phyloP scores from a whole-genome alignment of 2,888 invertebrate species.

The Leucophenga maculata region DNA sequence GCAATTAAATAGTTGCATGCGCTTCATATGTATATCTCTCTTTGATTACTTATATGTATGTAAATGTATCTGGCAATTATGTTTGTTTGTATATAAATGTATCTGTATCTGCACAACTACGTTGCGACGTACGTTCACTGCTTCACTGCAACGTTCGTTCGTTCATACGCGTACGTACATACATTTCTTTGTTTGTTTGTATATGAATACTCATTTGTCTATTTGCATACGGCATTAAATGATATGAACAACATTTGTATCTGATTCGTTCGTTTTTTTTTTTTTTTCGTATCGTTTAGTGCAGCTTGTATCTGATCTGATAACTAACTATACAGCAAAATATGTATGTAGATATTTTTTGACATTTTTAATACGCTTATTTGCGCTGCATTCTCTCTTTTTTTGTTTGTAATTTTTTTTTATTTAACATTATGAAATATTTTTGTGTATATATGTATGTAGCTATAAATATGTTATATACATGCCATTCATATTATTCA shows the following conservation, averaged over 20 bases:
- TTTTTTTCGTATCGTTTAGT: background rate
- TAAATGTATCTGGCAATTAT: constrained; percentile 17
- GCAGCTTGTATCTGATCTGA: background rate
- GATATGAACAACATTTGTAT: constrained; percentile 23
- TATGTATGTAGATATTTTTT: background rate
- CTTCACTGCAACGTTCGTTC: background rate
- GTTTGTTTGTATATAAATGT: constrained; percentile 14
- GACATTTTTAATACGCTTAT: background rate
- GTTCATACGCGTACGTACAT: background rate
- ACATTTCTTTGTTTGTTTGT: background rate
- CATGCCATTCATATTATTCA: too few relatives aligned
- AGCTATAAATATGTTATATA: too few relatives aligned
- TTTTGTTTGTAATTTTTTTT: background rate
- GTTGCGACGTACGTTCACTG: background rate
- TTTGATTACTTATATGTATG: constrained; percentile 35
- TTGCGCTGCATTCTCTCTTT: background rate
- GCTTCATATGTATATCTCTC: constrained; percentile 27
- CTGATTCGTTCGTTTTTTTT: constrained; percentile 8
- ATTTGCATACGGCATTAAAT: constrained; percentile 10
- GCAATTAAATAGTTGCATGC: constrained; percentile 17
- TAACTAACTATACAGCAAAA: background rate
- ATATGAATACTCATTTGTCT: constrained; percentile 19
- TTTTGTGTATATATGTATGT: too few relatives aligned
- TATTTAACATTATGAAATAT: constrained; percentile 7
- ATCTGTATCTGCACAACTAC: background rate